Evolutionary conservation across 1,140 invertebrate species (phyloP), one percentile per base, ranked within the genome.

Genomic region (Mercenaria mercenaria): DNA sequence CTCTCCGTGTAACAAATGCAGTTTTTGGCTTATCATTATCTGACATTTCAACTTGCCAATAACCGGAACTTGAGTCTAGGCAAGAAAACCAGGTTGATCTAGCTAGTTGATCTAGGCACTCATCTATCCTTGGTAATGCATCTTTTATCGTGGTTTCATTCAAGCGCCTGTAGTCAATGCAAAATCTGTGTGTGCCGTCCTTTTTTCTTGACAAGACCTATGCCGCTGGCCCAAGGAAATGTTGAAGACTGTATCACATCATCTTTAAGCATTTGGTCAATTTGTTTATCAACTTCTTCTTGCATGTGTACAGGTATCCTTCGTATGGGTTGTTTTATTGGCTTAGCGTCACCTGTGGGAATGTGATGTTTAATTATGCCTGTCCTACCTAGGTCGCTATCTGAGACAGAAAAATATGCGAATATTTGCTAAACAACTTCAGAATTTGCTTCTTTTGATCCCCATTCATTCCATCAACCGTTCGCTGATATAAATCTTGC

Each of bases 181-280:
- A 96, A 32, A 97, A 47, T 50, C 96, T 90, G 37, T 96, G 90
- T 26, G 93, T 88, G 23, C 96, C 96, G 91, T 96, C 92, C 0
- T 93, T 77, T n/a, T 83, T 97, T 97, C 23, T 93, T 41, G 0
- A 96, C 95, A 8, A 95, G 93, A 6, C 97, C 96, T 18, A 97
- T 90, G 0, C n/a, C n/a, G n/a, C n/a, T n/a, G n/a, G n/a, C 96
- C 96, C 96, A 97, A 59, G 96, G 95, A 11, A 94, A 95, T 88
- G 88, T 85, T 61, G 95, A 93, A 79, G 93, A 92, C 79, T 91
- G 77, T 47, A 96, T 95, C 15, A 96, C 92, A 67, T 94, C 95
- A 74, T 94, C 90, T 23, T 87, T 41, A 32, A 94, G 91, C 74
- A 96, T 91, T 23, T 47, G 50, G 8, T 79, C 86, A 34, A 91